Evolutionary conservation across 2,113 vertebrate species (phyloP), one percentile per base, ranked within the genome.

Genomic region (Pelmatolapia mariae): DNA sequence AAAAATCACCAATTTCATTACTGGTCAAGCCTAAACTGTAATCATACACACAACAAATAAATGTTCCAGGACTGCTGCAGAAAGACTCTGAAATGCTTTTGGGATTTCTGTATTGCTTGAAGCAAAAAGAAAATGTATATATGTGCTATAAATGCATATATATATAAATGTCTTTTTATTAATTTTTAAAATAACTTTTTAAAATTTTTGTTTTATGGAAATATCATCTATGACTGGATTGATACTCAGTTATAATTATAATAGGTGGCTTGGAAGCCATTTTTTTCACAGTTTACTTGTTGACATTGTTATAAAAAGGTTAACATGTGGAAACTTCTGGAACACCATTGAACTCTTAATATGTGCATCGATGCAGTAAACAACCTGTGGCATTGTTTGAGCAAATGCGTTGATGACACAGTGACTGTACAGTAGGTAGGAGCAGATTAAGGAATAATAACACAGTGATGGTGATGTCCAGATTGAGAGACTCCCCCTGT

Each of bases 401-500:
- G 56, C 31, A 53, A 80, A 53, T 84, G 50, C 57, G 82, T 85
- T 81, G 82, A 73, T 13, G 40, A n/a, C 81, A 53, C 52, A 84
- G 52, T 52, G 26, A 68, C 85, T 83, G 84, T 54, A 78, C 7
- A 31, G 71, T 50, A 31, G 63, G 29, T 78, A 19, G 68, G 33
- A 87, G 53, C 66, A 73, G 87, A 87, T 89, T 52, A 59, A 85
- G 81, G 73, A 90, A 92, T 83, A 84, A 84, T 89, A 71, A 89
- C 66, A 85, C 81, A 33, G 61, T 24, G 53, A 94, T 92, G 86
- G 93, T 92, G 85, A 82, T 79, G 92, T 90, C 84, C 92, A 87
- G 92, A 96, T 89, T 92, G 91, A 94, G 86, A 92, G 94, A 92
- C 94, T 93, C 89, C 81, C 89, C 80, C n/a, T 93, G 91, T 91